These are phyloP conservation scores for Maconellicoccus hirsutus DNA, from an alignment of 1,140 invertebrate species.

Conservation along the genomic window DNA sequence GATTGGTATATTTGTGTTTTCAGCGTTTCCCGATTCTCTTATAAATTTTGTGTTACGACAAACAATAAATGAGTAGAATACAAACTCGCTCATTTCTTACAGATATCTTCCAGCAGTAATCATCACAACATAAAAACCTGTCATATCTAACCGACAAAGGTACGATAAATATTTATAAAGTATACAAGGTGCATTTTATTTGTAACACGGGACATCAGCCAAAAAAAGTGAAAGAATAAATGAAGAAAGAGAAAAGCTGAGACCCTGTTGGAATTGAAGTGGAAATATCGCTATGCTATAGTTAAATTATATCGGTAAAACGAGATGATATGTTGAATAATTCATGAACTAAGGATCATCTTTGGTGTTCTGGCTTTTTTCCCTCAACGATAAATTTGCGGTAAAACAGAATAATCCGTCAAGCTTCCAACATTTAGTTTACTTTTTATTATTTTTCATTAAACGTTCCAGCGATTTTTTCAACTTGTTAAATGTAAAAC, in stretches of 20 bases:
- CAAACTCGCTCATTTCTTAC: too few relatives aligned
- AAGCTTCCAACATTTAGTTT: neutral
- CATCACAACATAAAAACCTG: too few relatives aligned
- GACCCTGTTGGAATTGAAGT: neutral
- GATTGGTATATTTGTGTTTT: too few relatives aligned
- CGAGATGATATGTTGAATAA: constrained; percentile 1
- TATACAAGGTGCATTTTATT: too few relatives aligned
- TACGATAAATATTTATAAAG: too few relatives aligned
- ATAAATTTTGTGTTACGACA: too few relatives aligned
- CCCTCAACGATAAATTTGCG: neutral
- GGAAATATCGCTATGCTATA: neutral
- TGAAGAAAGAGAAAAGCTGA: neutral
- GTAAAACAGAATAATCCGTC: neutral
- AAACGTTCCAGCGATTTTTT: neutral
- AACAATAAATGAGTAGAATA: too few relatives aligned
- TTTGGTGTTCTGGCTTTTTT: neutral
- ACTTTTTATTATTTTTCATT: neutral
- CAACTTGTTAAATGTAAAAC: too few relatives aligned
- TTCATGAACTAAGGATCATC: constrained; percentile 4
- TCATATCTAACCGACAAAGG: too few relatives aligned
- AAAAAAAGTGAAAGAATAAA: neutral
- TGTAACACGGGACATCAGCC: too few relatives aligned
- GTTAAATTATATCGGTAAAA: constrained; percentile 9
- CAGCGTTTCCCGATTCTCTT: too few relatives aligned
- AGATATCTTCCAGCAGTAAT: too few relatives aligned